Evolutionary conservation across 2,888 invertebrate genomes (phyloP).

Genomic region (Argynnis bischoffii): DNA sequence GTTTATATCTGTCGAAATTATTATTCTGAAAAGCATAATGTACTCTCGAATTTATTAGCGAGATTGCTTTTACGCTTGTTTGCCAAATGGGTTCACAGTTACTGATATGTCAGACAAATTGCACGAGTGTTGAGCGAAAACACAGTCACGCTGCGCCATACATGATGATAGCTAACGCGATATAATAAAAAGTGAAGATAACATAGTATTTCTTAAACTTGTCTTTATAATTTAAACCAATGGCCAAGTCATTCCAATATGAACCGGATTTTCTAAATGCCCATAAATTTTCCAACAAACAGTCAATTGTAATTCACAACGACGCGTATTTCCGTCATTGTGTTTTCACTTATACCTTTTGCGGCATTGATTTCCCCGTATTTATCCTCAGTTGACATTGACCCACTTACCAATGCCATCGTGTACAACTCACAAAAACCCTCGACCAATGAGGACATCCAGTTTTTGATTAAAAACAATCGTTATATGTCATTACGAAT

Average conservation of each 20-base stretch:
- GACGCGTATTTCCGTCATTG: conserved; percentile 49
- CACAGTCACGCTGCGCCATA: neutral
- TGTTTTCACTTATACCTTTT: conserved; percentile 44
- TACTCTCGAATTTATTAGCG: conserved; percentile 34
- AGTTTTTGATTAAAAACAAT: conserved; percentile 35
- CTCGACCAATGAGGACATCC: conserved; percentile 56
- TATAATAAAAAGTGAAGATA: neutral
- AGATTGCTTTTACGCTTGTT: conserved; percentile 22
- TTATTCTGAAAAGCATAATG: conserved; percentile 51
- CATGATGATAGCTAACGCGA: too few relatives aligned
- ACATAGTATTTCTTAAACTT: too few relatives aligned
- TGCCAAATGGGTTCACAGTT: conserved; percentile 36
- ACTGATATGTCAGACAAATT: conserved; percentile 32
- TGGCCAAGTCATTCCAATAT: neutral
- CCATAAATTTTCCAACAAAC: conserved; percentile 11
- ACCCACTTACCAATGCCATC: conserved; percentile 67
- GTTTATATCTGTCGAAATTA: conserved; percentile 40
- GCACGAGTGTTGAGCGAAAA: neutral
- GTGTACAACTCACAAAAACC: conserved; percentile 48
- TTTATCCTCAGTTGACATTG: conserved; percentile 65
- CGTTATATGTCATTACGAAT: neutral
- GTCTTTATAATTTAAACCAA: too few relatives aligned
- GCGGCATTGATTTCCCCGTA: conserved; percentile 58
- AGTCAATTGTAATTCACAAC: conserved; percentile 49
- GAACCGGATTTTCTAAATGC: conserved; percentile 12